Evolutionary conservation across 2,888 invertebrate species (phyloP), one percentile per base, ranked within the genome.

Genomic region (Trachelus tabidus): DNA sequence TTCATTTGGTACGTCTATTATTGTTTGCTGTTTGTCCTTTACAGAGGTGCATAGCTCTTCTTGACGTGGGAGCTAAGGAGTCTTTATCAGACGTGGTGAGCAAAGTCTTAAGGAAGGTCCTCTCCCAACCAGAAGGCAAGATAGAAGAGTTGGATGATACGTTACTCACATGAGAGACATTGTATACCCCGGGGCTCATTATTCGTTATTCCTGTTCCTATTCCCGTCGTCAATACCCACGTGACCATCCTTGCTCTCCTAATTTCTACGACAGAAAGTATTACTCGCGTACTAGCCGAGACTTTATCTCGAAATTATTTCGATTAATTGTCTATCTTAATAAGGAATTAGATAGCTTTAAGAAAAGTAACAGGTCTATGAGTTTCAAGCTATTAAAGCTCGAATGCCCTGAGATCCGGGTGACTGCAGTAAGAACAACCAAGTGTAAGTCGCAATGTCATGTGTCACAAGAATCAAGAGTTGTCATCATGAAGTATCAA

Each of bases 131-230:
- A 31, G 96, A 97, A 90, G 96, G 96, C 83, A 96, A 96, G 91
- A 96, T 97, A 91, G 98, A 98, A 89, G 97, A 98, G 90, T 94
- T 98, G 82, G 98, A 98, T 92, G 97, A 97, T 90, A 98, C 98
- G 78, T 93, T 98, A 90, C 94, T 97, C 92, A 95, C 96, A 92
- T 97, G 95, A 96, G 90, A 90, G 85, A 87, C 81, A 87, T 86
- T 88, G 84, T 83, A 82, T 76, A 82, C 84, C 83, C 85, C 81
- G 84, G 82, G 81, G 83, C 81, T 83, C 80, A 80, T 77, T 83
- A 83, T 75, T 83, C 80, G 81, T 79, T 80, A 84, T 81, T 81
- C 69, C 80, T 82, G 78, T 82, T 81, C 77, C 75, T 34, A 75
- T 77, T 83, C 79, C 81, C 80, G 80, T 78, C 79, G 76, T 82